phyloP scores from a whole-genome alignment of 2,888 invertebrate species.

The Eupithecia exiguata region DNA sequence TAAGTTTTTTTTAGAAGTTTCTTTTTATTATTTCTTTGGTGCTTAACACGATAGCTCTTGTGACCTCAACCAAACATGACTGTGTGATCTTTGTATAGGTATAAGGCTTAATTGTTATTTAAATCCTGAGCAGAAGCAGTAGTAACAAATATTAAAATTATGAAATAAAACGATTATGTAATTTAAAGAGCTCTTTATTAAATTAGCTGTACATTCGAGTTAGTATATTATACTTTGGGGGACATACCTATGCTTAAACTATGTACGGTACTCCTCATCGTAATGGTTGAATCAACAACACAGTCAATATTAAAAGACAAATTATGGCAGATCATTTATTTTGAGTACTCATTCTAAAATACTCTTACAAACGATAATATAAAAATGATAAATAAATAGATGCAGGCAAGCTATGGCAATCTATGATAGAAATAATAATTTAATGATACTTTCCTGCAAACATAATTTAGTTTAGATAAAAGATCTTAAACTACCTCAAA shows the following conservation, averaged over 20 bases:
- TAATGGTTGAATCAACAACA: constrained; percentile 75
- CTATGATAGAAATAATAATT: constrained; percentile 79
- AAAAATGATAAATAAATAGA: constrained; percentile 80
- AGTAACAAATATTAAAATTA: constrained; percentile 19
- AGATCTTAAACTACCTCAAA: constrained; percentile 65
- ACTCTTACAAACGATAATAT: constrained; percentile 77
- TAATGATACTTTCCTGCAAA: constrained; percentile 80
- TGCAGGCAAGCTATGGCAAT: constrained; percentile 83
- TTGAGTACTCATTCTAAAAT: constrained; percentile 78
- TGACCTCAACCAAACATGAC: constrained; percentile 12
- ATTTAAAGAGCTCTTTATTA: constrained; percentile 82
- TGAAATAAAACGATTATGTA: constrained; percentile 43
- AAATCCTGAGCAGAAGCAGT: constrained; percentile 38
- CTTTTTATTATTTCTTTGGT: neutral
- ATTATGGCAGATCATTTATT: constrained; percentile 84
- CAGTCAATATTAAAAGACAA: constrained; percentile 81
- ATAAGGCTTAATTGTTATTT: constrained; percentile 36
- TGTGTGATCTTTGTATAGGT: constrained; percentile 26
- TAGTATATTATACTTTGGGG: constrained; percentile 85
- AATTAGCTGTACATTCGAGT: constrained; percentile 85
- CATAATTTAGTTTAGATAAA: constrained; percentile 48
- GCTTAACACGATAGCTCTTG: constrained; percentile 9
- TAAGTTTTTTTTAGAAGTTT: constrained; percentile 5
- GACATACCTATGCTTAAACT: constrained; percentile 82
- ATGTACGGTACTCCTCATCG: constrained; percentile 73